A percentile compares a stretch with the other conserved stretches of the same genome.
Evolutionary conservation across 2,888 invertebrate genomes (phyloP).

Genomic region (Stenotaenia linearis): DNA sequence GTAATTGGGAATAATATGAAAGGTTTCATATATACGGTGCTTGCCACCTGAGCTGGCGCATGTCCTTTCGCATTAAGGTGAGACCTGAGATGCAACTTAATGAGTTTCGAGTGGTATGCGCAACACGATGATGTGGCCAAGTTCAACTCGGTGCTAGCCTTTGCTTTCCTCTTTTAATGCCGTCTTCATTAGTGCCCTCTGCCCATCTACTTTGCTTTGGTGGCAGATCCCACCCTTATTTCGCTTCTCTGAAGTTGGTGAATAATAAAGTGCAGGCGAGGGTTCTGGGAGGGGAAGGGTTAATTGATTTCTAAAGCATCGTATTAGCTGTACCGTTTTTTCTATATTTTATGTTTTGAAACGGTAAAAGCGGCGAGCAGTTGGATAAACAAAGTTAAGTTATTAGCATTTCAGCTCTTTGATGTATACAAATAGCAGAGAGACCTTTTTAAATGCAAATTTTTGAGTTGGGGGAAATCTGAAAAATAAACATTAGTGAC

Average conservation of each 20-base stretch:
- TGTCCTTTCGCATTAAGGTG: not conserved
- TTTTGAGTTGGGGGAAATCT: not conserved
- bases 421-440: not conserved
- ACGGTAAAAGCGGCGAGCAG: not conserved
- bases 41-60: not conserved
- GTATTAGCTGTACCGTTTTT: not conserved
- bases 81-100: constrained; percentile 14
- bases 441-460: not conserved
- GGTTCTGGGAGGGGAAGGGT: not conserved
- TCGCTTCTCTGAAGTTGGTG: not conserved
- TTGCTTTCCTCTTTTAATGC: constrained; percentile 14
- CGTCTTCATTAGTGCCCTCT: constrained; percentile 22
- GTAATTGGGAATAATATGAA: not conserved
- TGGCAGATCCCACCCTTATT: not conserved
- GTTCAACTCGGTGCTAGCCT: constrained; percentile 13
- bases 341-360: not conserved
- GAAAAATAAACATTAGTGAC: not conserved
- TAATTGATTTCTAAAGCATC: constrained; percentile 1
- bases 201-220: not conserved
- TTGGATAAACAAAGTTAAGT: not conserved
- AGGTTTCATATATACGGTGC: not conserved
- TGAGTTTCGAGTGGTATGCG: constrained; percentile 18
- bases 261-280: constrained; percentile 1
- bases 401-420: not conserved
- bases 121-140: not conserved